Conservation (phyloP, 2,888 invertebrate species). For the Scotopteryx bipunctaria region DNA sequence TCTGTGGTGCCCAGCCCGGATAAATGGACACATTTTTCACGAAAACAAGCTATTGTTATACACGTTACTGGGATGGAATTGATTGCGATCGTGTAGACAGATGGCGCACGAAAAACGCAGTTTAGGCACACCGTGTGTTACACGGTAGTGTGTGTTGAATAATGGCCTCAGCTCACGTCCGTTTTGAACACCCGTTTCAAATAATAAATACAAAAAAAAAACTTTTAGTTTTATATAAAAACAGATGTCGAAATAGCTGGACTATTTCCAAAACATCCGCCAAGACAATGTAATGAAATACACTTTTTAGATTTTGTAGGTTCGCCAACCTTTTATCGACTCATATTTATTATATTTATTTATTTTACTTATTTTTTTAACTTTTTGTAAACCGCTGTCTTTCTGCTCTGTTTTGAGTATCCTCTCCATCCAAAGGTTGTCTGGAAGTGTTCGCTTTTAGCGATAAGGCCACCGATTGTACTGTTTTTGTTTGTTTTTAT, state of each 20-base stretch:
- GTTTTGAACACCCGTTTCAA: slow-evolving; percentile 2
- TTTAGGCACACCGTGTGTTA: slow-evolving; percentile 24
- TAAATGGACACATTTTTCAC: slow-evolving; percentile 60
- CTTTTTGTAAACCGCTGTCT: no score
- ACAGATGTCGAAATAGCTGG: not conserved
- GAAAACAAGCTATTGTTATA: slow-evolving; percentile 59
- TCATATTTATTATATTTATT: no score
- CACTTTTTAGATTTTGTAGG: no score
- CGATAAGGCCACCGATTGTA: no score
- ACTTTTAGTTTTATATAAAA: not conserved
- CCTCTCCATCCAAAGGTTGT: no score
- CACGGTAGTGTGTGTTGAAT: slow-evolving; percentile 15
- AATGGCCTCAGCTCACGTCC: slow-evolving; percentile 10
- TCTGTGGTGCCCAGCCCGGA: slow-evolving; percentile 29
- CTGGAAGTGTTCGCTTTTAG: no score
- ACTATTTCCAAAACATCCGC: not conserved
- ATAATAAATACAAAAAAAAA: slow-evolving; percentile 7
- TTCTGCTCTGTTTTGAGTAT: no score
- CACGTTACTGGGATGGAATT: slow-evolving; percentile 48
- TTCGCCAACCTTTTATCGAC: no score
- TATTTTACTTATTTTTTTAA: no score
- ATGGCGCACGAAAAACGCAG: slow-evolving; percentile 38
- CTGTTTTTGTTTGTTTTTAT: no score
- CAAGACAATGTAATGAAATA: no score
- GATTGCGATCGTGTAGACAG: slow-evolving; percentile 48